Evolutionary conservation across 2,888 invertebrate genomes (phyloP).

Genomic region (Scaeva pyrastri): DNA sequence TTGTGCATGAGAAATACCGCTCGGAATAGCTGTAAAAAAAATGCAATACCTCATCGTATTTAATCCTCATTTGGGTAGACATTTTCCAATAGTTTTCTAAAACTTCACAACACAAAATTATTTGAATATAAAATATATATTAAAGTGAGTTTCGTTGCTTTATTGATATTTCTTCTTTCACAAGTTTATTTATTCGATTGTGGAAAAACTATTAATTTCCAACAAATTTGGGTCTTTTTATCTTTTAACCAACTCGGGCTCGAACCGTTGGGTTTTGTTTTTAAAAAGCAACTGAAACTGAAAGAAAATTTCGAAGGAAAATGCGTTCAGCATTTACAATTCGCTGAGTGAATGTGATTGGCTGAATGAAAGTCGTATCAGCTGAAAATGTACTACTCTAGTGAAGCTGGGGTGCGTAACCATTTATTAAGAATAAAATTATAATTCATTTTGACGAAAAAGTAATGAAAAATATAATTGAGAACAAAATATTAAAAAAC

Average conservation of each 20-base stretch:
- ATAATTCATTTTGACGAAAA: neutral
- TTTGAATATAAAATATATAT: constrained; percentile 63
- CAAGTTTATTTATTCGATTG: constrained; percentile 21
- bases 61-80: constrained; percentile 58
- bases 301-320: constrained; percentile 70
- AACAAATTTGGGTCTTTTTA: constrained; percentile 63
- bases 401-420: neutral
- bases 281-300: constrained; percentile 80
- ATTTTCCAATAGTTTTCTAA: constrained; percentile 43
- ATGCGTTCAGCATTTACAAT: constrained; percentile 71
- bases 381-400: constrained; percentile 45
- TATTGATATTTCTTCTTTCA: constrained; percentile 16
- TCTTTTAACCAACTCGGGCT: constrained; percentile 54
- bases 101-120: constrained; percentile 35
- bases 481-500: neutral
- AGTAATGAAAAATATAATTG: no score
- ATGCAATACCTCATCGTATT: constrained; percentile 62
- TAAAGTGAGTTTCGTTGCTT: constrained; percentile 46
- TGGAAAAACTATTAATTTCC: constrained; percentile 38
- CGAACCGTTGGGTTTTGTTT: constrained; percentile 80
- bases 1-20: neutral
- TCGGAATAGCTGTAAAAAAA: constrained; percentile 38
- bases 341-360: constrained; percentile 72
- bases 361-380: constrained; percentile 52
- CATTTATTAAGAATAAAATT: neutral